Base-by-base conservation (phyloP, 2,797 vertebrate genomes). In the Oreonectes daqikongensis region DNA sequence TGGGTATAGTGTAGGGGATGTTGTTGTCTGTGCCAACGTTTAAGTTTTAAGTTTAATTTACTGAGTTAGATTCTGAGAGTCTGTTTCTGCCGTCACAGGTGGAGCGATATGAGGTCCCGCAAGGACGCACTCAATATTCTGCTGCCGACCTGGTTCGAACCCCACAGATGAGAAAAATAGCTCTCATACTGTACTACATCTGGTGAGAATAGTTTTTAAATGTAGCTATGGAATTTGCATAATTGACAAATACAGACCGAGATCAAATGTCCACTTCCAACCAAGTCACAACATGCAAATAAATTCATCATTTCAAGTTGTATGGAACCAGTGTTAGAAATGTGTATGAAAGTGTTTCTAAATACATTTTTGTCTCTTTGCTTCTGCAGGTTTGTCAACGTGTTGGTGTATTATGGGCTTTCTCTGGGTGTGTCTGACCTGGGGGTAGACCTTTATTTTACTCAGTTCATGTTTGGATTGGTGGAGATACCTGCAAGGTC, bases 331-430 rank as follows among this genome's bases (percentile, higher is more conserved):
- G 11, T 42, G n/a, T n/a, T n/a, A n/a, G n/a, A n/a, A n/a, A n/a
- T n/a, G 4, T 2, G 4, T 10, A 10, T 35, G 8, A 10, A 35
- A 10, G 35, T 35, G 35, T 35, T 35, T 35, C 8, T 35, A 9
- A 35, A 35, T 9, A 2, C 7, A 35, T 35, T 35, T 35, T 35
- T 57, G 50, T 53, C 38, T 59, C 46, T 59, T 24, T 22, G 22
- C 22, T 22, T 84, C 17, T 46, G 28, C 75, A 1, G 95, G 95
- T 97, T 96, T 90, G 93, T 93, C 69, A 94, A 95, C 70, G 95
- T 94, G 53, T 84, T 98, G 79, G 94, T 93, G 67, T 97, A 96
- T 88, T 97, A 94, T 0, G 95, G 95, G n/a, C 84, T 98, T 46
- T 90, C 94, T 7, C 82, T 97, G 68, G 94, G 94, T 0, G 91